These are phyloP conservation scores for Pseudorasbora parva DNA, from an alignment of 2,113 vertebrate species.

Conservation along the genomic window DNA sequence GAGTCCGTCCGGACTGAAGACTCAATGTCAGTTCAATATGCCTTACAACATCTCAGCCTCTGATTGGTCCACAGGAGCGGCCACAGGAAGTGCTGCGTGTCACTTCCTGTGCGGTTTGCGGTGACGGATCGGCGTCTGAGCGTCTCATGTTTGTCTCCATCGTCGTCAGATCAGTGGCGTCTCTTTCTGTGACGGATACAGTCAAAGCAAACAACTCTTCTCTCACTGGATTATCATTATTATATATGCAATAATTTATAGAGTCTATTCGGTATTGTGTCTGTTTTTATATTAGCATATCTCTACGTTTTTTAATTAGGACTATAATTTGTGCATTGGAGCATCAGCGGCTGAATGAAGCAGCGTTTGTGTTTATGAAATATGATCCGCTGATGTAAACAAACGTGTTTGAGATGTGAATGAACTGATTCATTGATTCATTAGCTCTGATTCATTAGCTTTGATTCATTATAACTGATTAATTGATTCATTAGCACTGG, in stretches of 20 bases:
- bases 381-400: too few relatives aligned
- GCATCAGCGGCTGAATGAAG: not conserved
- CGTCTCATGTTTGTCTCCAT: constrained; percentile 82
- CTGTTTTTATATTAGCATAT: constrained; percentile 58
- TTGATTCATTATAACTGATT: too few relatives aligned
- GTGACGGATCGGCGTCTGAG: constrained; percentile 86
- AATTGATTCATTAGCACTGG: too few relatives aligned
- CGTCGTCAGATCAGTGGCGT: constrained; percentile 70
- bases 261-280: constrained; percentile 54
- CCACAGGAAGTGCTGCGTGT: not conserved
- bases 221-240: constrained; percentile 57
- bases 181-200: constrained; percentile 72
- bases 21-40: constrained; percentile 93
- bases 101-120: constrained; percentile 58
- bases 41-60: constrained; percentile 94
- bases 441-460: too few relatives aligned
- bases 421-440: too few relatives aligned
- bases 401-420: too few relatives aligned
- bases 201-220: constrained; percentile 82
- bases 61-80: constrained; percentile 59
- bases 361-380: not conserved
- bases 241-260: constrained; percentile 69
- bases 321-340: not conserved
- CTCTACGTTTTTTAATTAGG: constrained; percentile 1
- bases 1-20: constrained; percentile 52